Evolutionary conservation across 2,888 invertebrate genomes (phyloP), one percentile per base, ranked within the genome.

Genomic region (Ecliptopera silaceata): DNA sequence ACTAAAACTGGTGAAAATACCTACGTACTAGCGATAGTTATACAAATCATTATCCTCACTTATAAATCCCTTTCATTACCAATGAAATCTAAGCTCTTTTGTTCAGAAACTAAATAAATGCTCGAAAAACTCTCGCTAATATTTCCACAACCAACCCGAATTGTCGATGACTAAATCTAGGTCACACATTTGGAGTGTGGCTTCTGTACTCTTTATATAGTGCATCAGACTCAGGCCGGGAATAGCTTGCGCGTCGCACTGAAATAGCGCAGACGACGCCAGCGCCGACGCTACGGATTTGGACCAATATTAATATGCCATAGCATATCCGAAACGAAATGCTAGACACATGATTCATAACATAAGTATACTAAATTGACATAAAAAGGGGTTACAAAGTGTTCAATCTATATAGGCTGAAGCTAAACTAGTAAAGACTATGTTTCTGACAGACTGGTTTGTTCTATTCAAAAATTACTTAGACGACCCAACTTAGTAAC

Each of bases 181-280:
- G 61, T 61, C 61, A 61, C 22, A 36, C 39, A 32, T 42, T 45
- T 12, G 41, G 44, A 59, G 59, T 55, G 51, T 54, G 39, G 50
- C 59, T 61, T 61, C 57, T 61, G 51, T 57, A 34, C 47, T 43
- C 43, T 39, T 51, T 51, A 47, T 42, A 44, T 38, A 52, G 53
- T 56, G 46, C 48, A 38, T 46, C 54, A 13, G 22, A 32, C 47
- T 80, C 80, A 78, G 79, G 76, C 68, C 78, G 56, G 69, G 74
- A 80, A 81, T 83, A 82, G 77, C 41, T 50, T 39, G 48, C 65
- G 60, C 68, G 69, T 56, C 67, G 70, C 69, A 65, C 77, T 53
- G 69, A 83, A 84, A 84, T 84, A 85, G 74, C 82, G 74, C 77
- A 85, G 84, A 84, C 83, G 22, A 71, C 76, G 76, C 71, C 74